Evolutionary conservation across 2,797 vertebrate genomes (phyloP).

Genomic region (Coluber constrictor): DNA sequence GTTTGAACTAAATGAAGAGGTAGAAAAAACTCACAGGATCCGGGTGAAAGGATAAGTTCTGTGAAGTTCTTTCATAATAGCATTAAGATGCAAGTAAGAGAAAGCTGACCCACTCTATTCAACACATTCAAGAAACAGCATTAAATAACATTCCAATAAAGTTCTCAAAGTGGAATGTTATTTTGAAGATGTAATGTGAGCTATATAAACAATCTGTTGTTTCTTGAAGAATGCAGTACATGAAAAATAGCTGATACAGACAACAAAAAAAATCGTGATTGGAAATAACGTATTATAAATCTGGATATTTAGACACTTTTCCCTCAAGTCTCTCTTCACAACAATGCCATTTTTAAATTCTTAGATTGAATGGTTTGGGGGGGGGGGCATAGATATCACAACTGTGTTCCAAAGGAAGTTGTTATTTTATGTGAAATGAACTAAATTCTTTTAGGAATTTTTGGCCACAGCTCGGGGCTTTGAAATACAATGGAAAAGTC

Average conservation of each 20-base stretch:
- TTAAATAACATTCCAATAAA: background rate
- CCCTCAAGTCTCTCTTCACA: background rate
- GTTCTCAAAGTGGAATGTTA: background rate
- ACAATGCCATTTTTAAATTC: background rate
- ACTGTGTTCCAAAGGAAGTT: background rate
- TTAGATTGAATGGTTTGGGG: background rate
- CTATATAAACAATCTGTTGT: background rate
- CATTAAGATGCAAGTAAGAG: background rate
- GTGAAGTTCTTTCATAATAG: background rate
- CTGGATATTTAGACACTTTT: background rate
- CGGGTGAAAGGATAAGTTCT: background rate
- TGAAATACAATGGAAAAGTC: background rate
- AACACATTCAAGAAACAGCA: background rate
- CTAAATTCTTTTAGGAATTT: slow-evolving; percentile 30
- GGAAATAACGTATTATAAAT: background rate
- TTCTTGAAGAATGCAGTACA: background rate
- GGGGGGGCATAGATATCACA: background rate
- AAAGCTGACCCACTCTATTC: background rate
- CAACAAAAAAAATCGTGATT: background rate
- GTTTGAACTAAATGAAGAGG: background rate
- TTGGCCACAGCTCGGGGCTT: slow-evolving; percentile 12
- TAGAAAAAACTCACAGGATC: background rate
- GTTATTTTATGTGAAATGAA: slow-evolving; percentile 21
- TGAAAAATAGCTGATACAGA: background rate
- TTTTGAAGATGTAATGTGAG: background rate